Evolutionary conservation across 1,140 invertebrate species (phyloP).

Genomic region (Drosophila albomicans): DNA sequence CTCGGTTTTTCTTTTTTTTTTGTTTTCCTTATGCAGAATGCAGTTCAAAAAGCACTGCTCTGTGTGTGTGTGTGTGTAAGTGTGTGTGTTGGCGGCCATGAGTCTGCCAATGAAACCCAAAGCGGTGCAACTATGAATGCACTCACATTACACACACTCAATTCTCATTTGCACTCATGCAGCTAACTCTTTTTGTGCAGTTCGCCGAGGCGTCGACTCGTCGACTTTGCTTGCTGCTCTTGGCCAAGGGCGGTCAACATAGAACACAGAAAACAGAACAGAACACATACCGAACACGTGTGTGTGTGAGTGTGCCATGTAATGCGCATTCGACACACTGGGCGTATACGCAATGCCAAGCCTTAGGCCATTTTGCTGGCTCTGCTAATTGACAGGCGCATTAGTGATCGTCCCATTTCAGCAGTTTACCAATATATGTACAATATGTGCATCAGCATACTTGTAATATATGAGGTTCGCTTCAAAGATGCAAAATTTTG

Average conservation of each 20-base stretch:
- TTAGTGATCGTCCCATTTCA: not conserved
- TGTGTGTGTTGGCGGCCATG: not conserved
- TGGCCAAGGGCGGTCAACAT: not conserved
- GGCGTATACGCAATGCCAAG: conserved; percentile 35
- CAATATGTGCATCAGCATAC: too few species aligned
- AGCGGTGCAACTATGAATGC: too few species aligned
- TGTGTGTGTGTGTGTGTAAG: too few species aligned
- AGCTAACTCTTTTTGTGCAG: not conserved
- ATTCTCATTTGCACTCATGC: too few species aligned
- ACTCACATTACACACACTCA: too few species aligned
- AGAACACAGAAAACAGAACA: too few species aligned
- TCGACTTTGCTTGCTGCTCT: not conserved
- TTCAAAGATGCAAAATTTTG: too few species aligned
- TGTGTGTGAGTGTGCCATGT: not conserved
- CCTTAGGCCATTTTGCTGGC: not conserved
- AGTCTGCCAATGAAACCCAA: not conserved
- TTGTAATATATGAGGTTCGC: too few species aligned
- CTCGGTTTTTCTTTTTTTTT: too few species aligned
- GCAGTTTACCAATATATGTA: too few species aligned
- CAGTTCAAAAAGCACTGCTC: not conserved
- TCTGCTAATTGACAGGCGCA: not conserved
- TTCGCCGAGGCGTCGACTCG: not conserved
- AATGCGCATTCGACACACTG: not conserved
- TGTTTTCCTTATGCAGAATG: not conserved
- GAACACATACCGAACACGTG: too few species aligned